Evolutionary conservation across 2,113 vertebrate species (phyloP), one percentile per base, ranked within the genome.

Genomic region (Monarcha castaneiventris): DNA sequence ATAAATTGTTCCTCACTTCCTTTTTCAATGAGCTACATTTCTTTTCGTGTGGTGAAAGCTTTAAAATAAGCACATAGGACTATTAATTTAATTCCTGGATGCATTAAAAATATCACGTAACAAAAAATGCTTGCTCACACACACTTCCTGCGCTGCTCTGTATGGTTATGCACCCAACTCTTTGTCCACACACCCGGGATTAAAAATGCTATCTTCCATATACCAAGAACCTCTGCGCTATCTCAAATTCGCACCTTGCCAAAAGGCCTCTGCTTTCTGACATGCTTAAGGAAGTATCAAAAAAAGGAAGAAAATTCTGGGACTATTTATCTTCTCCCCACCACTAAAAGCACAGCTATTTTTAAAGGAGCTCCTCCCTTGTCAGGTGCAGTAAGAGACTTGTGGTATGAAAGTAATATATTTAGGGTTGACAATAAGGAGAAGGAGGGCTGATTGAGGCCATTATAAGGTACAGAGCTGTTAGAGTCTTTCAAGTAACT

Each of bases 21-120:
- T 86, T 92, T 95, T 74, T 41, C 4, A 11, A 83, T 51, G 35
- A 88, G 62, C 55, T 87, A 30, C 5, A 3, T 59, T 90, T 84
- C 44, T 95, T 95, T 91, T 77, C 55, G 44, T n/a, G 22, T 52
- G 10, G 1, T 41, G 56, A 96, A 93, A 94, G 79, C 77, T 79
- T 95, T 93, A 75, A 95, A 92, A 89, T 85, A 93, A 84, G 33
- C 44, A 64, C 19, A 66, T 23, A 58, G 67, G 87, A 55, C 73
- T 90, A 90, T 64, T 94, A 80, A 89, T 92, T 96, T 91, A 95
- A 94, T 72, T 96, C 81, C 74, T 87, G 41, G 19, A 43, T 25
- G 52, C 69, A 72, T 89, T 93, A 78, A 90, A 96, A 93, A 92
- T 80, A 88, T 30, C 69, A 27, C 0, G 5, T 76, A 92, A 90